Conservation (phyloP, 2,797 vertebrate species). For the Lepilemur septentrionalis region DNA sequence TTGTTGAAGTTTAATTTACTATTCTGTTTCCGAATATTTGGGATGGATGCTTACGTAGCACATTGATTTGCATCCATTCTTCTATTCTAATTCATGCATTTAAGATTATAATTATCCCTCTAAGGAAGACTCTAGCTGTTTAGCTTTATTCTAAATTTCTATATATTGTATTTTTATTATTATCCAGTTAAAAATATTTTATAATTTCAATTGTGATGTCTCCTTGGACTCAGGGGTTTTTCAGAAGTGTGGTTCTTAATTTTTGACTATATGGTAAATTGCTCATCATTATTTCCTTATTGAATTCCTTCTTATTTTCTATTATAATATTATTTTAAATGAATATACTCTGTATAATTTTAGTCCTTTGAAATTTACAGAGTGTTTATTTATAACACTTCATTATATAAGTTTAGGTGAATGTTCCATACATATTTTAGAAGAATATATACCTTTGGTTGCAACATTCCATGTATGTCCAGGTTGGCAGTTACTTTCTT, state of each 20-base stretch:
- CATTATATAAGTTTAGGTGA: neutral
- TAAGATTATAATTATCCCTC: neutral
- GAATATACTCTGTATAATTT: neutral
- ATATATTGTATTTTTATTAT: neutral
- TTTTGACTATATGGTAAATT: neutral
- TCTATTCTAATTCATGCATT: neutral
- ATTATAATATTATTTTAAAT: neutral
- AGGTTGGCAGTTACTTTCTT: neutral
- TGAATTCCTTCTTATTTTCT: neutral
- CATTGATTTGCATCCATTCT: neutral
- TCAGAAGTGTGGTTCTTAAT: neutral
- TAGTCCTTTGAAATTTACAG: neutral
- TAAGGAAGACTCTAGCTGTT: neutral
- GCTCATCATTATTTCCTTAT: neutral
- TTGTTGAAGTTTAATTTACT: neutral
- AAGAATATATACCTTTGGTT: neutral
- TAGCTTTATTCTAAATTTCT: neutral
- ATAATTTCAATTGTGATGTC: neutral
- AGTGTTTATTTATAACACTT: neutral
- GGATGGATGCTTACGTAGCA: neutral
- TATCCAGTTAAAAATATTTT: neutral
- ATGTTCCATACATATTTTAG: neutral
- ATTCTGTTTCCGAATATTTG: neutral
- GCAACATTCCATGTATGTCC: neutral
- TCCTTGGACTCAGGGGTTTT: neutral